phyloP scores from a whole-genome alignment of 2,113 vertebrate species.

The Hippoglossus stenolepis region DNA sequence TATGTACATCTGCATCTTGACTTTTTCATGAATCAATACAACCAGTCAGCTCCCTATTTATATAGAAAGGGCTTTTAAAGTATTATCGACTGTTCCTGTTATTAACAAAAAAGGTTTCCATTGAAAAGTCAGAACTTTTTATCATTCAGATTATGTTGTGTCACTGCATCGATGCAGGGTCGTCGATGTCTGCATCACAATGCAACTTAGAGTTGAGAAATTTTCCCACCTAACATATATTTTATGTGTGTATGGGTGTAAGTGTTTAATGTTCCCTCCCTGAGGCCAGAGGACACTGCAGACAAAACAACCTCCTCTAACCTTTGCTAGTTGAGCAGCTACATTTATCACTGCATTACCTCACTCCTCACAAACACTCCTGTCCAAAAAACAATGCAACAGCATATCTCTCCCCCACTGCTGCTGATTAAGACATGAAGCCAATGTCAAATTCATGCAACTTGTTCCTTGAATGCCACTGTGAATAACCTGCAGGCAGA shows the following conservation, averaged over 20 bases:
- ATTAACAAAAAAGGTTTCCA: no score
- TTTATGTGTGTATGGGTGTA: no score
- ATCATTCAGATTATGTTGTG: no score
- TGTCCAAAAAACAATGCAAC: not conserved
- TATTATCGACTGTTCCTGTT: not conserved
- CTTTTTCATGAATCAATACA: no score
- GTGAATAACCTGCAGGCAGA: conserved; percentile 5
- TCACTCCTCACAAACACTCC: not conserved
- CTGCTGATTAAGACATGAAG: conserved; percentile 1
- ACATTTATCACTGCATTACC: conserved; percentile 6
- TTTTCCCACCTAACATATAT: no score
- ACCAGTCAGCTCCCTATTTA: no score
- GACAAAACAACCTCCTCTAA: conserved; percentile 44
- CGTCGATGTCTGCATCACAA: no score
- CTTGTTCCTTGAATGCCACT: conserved; percentile 3
- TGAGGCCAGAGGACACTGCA: conserved; percentile 42
- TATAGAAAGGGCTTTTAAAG: no score
- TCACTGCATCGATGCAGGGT: no score
- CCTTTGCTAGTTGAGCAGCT: conserved; percentile 30
- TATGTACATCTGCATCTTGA: no score
- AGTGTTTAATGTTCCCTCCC: no score
- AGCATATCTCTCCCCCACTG: not conserved
- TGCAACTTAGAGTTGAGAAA: no score
- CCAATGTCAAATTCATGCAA: conserved; percentile 20
- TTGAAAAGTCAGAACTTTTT: not conserved